phyloP scores from a whole-genome alignment of 2,797 vertebrate genomes.

The Sorex maritimensis region DNA sequence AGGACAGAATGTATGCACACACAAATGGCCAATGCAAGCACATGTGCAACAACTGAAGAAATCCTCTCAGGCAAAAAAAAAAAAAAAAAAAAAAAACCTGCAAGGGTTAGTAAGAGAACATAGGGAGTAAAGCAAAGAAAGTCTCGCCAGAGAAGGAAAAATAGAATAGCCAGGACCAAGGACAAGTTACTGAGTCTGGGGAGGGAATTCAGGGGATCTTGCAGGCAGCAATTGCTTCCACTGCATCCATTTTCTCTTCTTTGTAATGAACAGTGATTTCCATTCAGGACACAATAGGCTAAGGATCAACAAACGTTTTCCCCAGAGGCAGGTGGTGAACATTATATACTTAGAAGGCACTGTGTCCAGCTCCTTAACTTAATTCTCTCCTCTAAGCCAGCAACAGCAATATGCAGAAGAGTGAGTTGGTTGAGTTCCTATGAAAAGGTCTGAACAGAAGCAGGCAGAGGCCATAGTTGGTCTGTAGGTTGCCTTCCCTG shows the following conservation, averaged over 20 bases:
- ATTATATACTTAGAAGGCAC: background rate
- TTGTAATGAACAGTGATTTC: background rate
- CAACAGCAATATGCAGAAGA: background rate
- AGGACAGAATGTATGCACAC: background rate
- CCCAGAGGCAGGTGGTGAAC: background rate
- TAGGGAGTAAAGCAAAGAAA: rapidly evolving
- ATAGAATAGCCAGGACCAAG: background rate
- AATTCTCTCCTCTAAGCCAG: background rate
- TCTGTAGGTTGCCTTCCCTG: background rate
- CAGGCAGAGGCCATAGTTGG: background rate
- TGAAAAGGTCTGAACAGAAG: background rate
- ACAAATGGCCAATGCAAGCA: too few relatives aligned
- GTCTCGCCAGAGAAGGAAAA: background rate
- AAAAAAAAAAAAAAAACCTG: too few relatives aligned
- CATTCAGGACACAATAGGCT: background rate
- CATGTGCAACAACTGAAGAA: background rate
- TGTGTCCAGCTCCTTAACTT: background rate
- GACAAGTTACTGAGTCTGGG: too few relatives aligned
- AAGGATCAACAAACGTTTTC: background rate
- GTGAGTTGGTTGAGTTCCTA: too few relatives aligned
- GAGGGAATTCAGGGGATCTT: too few relatives aligned
- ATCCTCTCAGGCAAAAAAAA: background rate
- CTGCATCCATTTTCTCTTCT: background rate
- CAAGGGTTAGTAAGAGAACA: background rate
- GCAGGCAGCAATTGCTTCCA: background rate